Percentiles rank a stretch among this genome's conserved stretches.
Conservation (phyloP, 1,140 invertebrate species). For the Atopsyche davidsoni region DNA sequence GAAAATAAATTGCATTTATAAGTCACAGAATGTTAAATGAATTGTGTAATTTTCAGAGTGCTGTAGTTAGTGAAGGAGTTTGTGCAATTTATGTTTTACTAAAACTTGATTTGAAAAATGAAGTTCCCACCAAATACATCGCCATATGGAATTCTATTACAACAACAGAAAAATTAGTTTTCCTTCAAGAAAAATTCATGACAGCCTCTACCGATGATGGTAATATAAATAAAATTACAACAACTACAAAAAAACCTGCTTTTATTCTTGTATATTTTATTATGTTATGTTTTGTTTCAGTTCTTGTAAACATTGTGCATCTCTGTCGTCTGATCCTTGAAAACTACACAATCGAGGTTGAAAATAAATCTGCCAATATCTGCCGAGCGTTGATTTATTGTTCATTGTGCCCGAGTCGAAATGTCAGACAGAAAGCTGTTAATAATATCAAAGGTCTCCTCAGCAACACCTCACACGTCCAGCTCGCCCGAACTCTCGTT, state of each 20-base stretch:
- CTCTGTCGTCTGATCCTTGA: constrained; percentile 43
- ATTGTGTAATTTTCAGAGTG: constrained; percentile 29
- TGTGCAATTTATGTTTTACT: constrained; percentile 69
- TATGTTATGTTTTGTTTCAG: constrained; percentile 26
- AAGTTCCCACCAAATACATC: constrained; percentile 42
- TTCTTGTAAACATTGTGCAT: constrained; percentile 44
- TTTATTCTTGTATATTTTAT: not conserved
- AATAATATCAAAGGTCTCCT: constrained; percentile 35
- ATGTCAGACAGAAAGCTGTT: constrained; percentile 34
- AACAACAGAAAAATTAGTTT: constrained; percentile 71
- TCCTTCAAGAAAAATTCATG: constrained; percentile 78
- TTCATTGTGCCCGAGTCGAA: constrained; percentile 35
- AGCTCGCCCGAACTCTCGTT: constrained; percentile 36
- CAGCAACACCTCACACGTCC: constrained; percentile 33
- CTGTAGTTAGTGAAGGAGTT: constrained; percentile 71
- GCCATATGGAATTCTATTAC: constrained; percentile 63
- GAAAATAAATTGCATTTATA: not conserved
- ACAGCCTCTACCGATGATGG: constrained; percentile 61
- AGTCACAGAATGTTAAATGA: constrained; percentile 1
- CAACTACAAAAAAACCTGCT: not conserved
- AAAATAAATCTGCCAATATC: constrained; percentile 35
- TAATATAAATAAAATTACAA: constrained; percentile 24
- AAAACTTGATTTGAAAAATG: constrained; percentile 56
- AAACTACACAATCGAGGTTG: constrained; percentile 38
- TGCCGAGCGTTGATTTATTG: constrained; percentile 37